Evolutionary conservation across 1,140 invertebrate species (phyloP), one percentile per base, ranked within the genome.

Genomic region (Lasioglossum albipes): DNA sequence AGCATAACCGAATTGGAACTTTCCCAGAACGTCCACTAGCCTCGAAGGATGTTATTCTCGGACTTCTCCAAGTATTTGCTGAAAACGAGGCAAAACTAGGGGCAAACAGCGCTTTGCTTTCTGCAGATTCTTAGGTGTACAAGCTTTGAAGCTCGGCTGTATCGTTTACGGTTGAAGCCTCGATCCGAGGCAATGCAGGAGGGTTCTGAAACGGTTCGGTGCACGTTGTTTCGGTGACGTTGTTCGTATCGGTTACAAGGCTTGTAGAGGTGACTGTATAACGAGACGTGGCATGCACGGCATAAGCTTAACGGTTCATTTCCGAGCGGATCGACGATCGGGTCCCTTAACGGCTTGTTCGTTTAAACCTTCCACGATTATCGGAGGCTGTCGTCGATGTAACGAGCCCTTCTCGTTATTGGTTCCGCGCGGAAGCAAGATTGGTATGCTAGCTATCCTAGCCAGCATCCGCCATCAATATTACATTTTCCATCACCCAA

Each of bases 231-330:
- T 79, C 77, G 70, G 69, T 79, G 59, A 79, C 69, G 71, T 74
- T n/a, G 77, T 61, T 69, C 77, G 77, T 79, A 67, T 79, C 77
- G 57, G 70, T 74, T 79, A 79, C 77, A 71, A 74, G 71, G 77
- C 77, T 57, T 52, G 57, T 62, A 62, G 18, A 18, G 16, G 16
- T 57, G 45, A 70, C 70, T 42, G 66, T 59, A 74, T 79, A 79
- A 66, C 41, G 22, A 20, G 20, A 20, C 22, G 62, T 59, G 16
- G 10, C 70, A 74, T 66, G 57, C 22, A 52, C 59, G 10, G 10
- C 77, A 74, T 66, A 74, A 79, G 77, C 62, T 79, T 74, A 79
- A 79, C 71, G 77, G 62, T 66, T 79, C 77, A 79, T 79, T 79
- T 74, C 71, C 77, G 62, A 79, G 41, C 71, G 70, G 71, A 79